Percentiles rank a stretch among this genome's conserved stretches.
Evolutionary conservation across 2,888 invertebrate species (phyloP).

Genomic region (Diaphora mendica): DNA sequence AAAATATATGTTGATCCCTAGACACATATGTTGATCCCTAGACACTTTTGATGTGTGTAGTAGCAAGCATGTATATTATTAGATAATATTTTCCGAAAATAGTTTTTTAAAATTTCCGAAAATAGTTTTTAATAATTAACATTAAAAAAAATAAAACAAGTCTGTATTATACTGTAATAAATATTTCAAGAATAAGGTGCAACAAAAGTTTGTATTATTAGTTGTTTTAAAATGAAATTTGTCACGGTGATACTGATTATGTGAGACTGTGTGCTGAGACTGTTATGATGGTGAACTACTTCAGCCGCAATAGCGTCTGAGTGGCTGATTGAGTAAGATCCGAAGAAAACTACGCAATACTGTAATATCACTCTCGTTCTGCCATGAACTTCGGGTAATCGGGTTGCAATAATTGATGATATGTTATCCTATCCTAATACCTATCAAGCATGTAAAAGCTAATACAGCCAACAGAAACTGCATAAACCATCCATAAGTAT

Average conservation of each 20-base stretch:
- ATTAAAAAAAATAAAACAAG: not conserved
- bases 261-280: no score
- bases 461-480: slow-evolving; percentile 89
- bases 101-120: no score
- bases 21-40: no score
- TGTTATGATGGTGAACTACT: not conserved
- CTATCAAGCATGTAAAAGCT: slow-evolving; percentile 90
- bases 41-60: no score
- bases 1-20: no score
- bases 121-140: not conserved
- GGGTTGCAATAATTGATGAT: slow-evolving; percentile 30
- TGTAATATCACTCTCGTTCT: slow-evolving; percentile 20
- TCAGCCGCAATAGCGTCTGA: not conserved
- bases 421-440: no score
- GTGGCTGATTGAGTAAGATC: slow-evolving; percentile 15
- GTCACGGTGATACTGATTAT: not conserved
- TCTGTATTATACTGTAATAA: not conserved
- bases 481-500: slow-evolving; percentile 91
- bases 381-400: slow-evolving; percentile 41
- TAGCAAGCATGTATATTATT: no score
- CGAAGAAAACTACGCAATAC: slow-evolving; percentile 27
- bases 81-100: no score
- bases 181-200: no score
- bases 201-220: not conserved
- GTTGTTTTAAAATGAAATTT: not conserved